A percentile compares a stretch with the other conserved stretches of the same genome.
Evolutionary conservation across 2,888 invertebrate genomes (phyloP).

Genomic region (Ptilodon capucinus): DNA sequence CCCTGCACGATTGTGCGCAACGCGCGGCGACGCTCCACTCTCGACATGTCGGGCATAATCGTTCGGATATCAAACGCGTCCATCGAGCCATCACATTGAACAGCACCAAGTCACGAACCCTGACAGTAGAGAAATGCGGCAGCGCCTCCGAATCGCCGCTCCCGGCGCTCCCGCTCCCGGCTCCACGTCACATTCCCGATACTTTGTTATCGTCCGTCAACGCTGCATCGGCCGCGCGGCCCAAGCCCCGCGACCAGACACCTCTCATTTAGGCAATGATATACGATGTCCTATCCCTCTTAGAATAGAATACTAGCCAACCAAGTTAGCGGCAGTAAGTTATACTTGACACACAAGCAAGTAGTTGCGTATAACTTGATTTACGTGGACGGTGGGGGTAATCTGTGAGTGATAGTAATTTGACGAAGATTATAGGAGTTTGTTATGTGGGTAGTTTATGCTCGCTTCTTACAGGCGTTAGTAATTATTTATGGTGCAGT

Average conservation of each 20-base stretch:
- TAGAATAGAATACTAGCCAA: too few species aligned
- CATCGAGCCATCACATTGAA: not conserved
- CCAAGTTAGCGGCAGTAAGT: too few species aligned
- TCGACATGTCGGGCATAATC: not conserved
- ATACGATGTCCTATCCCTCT: too few species aligned
- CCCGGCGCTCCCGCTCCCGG: not conserved
- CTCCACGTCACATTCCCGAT: not conserved
- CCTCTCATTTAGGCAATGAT: not conserved
- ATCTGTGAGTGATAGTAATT: too few species aligned
- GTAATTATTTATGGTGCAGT: too few species aligned
- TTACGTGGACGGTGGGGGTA: too few species aligned
- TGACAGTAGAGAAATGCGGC: not conserved
- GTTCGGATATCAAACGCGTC: not conserved
- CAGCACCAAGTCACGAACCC: not conserved
- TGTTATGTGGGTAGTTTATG: too few species aligned
- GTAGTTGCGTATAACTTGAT: too few species aligned
- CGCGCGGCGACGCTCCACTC: not conserved
- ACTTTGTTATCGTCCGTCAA: not conserved
- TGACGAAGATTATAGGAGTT: too few species aligned
- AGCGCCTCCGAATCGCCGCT: not conserved
- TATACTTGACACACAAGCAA: too few species aligned
- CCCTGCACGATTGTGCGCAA: not conserved
- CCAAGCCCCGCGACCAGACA: not conserved
- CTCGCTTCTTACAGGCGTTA: too few species aligned
- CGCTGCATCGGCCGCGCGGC: not conserved